Conservation (phyloP, 2,888 invertebrate genomes). For the Geophilus truncorum region DNA sequence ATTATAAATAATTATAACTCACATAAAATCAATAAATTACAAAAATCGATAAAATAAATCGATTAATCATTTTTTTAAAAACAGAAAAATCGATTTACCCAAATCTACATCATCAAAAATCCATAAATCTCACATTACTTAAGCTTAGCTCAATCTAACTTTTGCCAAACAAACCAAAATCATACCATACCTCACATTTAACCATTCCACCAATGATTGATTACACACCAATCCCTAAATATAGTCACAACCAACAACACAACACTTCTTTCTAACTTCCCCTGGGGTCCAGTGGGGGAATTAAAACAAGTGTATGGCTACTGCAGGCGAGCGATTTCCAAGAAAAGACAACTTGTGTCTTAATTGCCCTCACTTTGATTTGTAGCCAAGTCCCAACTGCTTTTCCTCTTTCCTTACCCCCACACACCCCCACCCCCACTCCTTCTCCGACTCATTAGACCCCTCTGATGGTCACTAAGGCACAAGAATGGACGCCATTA, state of each 20-base stretch:
- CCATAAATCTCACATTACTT: too few relatives aligned
- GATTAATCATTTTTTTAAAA: too few relatives aligned
- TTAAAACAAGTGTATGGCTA: not conserved
- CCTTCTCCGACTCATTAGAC: not conserved
- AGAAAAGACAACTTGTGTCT: not conserved
- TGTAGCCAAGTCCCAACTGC: not conserved
- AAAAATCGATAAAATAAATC: too few relatives aligned
- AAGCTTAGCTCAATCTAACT: too few relatives aligned
- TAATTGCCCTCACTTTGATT: not conserved
- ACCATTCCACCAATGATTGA: not conserved
- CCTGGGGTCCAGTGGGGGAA: not conserved
- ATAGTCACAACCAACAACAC: not conserved
- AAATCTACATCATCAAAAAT: not conserved
- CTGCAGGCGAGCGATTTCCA: not conserved
- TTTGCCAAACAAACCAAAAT: not conserved
- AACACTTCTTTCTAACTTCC: not conserved
- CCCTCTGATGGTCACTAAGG: not conserved
- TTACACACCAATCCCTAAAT: not conserved
- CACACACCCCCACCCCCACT: not conserved
- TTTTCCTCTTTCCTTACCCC: too few relatives aligned
- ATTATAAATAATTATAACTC: too few relatives aligned
- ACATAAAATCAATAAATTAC: too few relatives aligned
- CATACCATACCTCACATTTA: not conserved
- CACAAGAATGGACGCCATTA: not conserved
- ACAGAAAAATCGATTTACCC: too few relatives aligned